phyloP scores from a whole-genome alignment of 2,797 vertebrate genomes.

The Xiphophorus birchmanni region DNA sequence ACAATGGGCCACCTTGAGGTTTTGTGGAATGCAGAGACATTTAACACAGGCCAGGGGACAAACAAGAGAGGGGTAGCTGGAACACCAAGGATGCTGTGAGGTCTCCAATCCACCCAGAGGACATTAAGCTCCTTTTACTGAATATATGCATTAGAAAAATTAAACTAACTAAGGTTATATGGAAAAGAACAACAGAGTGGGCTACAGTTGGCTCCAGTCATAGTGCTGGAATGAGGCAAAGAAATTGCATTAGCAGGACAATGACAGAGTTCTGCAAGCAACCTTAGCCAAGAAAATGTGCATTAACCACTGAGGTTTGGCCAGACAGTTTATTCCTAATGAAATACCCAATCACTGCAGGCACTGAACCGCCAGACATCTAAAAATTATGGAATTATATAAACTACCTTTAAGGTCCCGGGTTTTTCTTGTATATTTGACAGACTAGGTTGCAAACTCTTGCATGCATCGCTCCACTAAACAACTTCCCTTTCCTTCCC shows the following conservation, averaged over 20 bases:
- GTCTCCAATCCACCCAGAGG: conserved; percentile 19
- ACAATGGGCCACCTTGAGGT: conserved; percentile 57
- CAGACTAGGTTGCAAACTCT: not conserved
- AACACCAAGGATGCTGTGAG: conserved; percentile 15
- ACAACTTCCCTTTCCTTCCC: conserved; percentile 29
- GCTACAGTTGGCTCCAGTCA: conserved; percentile 28
- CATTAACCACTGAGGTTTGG: conserved; percentile 33
- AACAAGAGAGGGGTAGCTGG: conserved; percentile 1
- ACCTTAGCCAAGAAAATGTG: conserved; percentile 49
- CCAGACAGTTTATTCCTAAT: conserved; percentile 23
- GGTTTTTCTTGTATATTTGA: conserved; percentile 11
- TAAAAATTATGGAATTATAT: conserved; percentile 9
- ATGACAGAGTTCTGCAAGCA: conserved; percentile 24
- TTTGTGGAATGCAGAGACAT: conserved; percentile 39
- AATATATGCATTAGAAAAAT: conserved; percentile 30
- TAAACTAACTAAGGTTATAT: conserved; percentile 24
- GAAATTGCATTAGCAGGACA: conserved; percentile 32
- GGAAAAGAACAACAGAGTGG: conserved; percentile 35
- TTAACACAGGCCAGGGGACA: conserved; percentile 15
- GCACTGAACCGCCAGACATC: conserved; percentile 22
- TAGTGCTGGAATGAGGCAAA: conserved; percentile 37
- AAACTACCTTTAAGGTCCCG: conserved; percentile 14
- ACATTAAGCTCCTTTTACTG: conserved; percentile 19
- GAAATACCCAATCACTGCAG: conserved; percentile 19
- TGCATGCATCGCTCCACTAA: conserved; percentile 20